Conservation (phyloP, 1,140 invertebrate species). For the Magallana gigas region DNA sequence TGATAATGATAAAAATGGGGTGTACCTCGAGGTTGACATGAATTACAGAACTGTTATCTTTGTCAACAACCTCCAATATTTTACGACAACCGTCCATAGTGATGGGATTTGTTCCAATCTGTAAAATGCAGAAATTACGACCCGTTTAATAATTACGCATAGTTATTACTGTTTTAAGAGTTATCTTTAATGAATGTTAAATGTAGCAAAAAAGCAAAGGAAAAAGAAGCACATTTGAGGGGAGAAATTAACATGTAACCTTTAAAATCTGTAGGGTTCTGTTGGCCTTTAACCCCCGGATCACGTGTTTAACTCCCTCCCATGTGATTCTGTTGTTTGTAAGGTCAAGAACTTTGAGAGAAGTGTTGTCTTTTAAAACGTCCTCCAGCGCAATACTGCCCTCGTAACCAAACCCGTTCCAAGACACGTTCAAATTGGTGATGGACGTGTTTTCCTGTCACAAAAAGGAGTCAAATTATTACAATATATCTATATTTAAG, state of each 20-base stretch:
- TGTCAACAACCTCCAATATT: constrained; percentile 64
- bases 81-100: constrained; percentile 73
- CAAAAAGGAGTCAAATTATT: not conserved
- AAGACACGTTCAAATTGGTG: constrained; percentile 73
- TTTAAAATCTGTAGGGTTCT: constrained; percentile 72
- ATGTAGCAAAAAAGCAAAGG: no score
- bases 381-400: constrained; percentile 76
- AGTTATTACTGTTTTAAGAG: no score
- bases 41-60: constrained; percentile 55
- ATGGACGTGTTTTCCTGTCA: constrained; percentile 74
- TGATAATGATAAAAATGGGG: no score
- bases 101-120: constrained; percentile 74
- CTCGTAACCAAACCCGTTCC: constrained; percentile 77
- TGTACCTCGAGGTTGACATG: constrained; percentile 67
- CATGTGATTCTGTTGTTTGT: constrained; percentile 76
- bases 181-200: no score
- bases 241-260: constrained; percentile 57
- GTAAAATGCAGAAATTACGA: constrained; percentile 24
- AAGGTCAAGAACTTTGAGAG: constrained; percentile 72
- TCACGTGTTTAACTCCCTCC: constrained; percentile 71
- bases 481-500: not conserved
- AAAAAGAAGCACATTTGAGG: no score
- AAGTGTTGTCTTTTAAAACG: constrained; percentile 71
- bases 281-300: constrained; percentile 72
- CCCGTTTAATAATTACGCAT: no score